A percentile compares a stretch with the other conserved stretches of the same genome.
Evolutionary conservation across 2,888 invertebrate species (phyloP).

Genomic region (Chromoteleia sp.): DNA sequence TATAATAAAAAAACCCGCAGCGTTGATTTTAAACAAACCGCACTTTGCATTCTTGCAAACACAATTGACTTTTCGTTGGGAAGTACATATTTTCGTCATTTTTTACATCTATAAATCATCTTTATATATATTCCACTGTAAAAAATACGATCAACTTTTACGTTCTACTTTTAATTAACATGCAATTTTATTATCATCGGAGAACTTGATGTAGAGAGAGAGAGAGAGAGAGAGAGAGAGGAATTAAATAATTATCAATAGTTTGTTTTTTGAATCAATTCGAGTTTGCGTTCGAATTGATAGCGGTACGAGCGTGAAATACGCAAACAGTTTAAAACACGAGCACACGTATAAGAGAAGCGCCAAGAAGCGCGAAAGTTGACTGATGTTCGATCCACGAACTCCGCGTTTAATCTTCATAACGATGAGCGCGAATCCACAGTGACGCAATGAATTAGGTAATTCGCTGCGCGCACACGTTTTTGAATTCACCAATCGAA

Average conservation of each 20-base stretch:
- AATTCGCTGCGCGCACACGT: slow-evolving; percentile 54
- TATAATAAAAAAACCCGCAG: slow-evolving; percentile 33
- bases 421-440: slow-evolving; percentile 63
- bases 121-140: too few relatives aligned
- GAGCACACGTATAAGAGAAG: slow-evolving; percentile 60
- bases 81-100: neutral
- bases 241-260: too few relatives aligned
- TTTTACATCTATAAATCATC: neutral
- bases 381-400: slow-evolving; percentile 62
- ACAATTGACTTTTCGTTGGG: too few relatives aligned
- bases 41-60: slow-evolving; percentile 27
- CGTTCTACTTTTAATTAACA: neutral
- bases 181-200: too few relatives aligned
- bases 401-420: slow-evolving; percentile 65
- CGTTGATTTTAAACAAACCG: slow-evolving; percentile 28
- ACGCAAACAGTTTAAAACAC: slow-evolving; percentile 36
- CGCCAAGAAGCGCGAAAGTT: slow-evolving; percentile 65
- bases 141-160: neutral
- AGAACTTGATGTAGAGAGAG: too few relatives aligned
- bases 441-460: slow-evolving; percentile 60
- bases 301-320: neutral
- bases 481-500: slow-evolving; percentile 48
- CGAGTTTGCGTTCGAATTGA: too few relatives aligned
- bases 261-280: neutral
- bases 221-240: too few relatives aligned